Evolutionary conservation across 2,797 vertebrate species (phyloP).

Genomic region (Phyllotis vaccarum): DNA sequence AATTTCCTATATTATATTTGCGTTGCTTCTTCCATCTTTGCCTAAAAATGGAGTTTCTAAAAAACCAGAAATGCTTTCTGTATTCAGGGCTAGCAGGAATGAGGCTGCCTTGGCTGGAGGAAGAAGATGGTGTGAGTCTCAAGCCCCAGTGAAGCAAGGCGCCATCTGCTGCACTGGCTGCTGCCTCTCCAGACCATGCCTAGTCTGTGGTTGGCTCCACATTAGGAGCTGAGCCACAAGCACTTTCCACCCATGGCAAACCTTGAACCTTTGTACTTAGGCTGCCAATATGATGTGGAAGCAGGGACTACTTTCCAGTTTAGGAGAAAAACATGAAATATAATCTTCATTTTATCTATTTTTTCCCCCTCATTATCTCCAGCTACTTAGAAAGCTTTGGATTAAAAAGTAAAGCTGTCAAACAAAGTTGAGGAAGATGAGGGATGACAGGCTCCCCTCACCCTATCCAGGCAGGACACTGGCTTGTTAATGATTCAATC

Average conservation of each 20-base stretch:
- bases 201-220: constrained; percentile 40
- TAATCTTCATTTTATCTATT: background rate
- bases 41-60: constrained; percentile 71
- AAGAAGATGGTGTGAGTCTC: constrained; percentile 54
- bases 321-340: constrained; percentile 13
- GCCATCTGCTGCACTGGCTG: constrained; percentile 72
- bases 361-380: background rate
- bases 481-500: constrained; percentile 72
- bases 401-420: constrained; percentile 52
- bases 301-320: constrained; percentile 25
- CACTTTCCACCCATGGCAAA: constrained; percentile 54
- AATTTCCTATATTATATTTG: constrained; percentile 71
- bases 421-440: constrained; percentile 45
- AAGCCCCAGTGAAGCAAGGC: constrained; percentile 71
- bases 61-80: constrained; percentile 67
- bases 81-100: constrained; percentile 46
- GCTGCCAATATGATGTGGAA: constrained; percentile 52
- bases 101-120: constrained; percentile 60
- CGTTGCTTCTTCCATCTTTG: constrained; percentile 76
- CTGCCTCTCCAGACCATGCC: constrained; percentile 34
- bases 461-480: constrained; percentile 42
- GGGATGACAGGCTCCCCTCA: background rate
- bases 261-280: constrained; percentile 47
- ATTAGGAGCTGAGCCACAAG: constrained; percentile 52
- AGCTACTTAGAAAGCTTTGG: constrained; percentile 53